These are phyloP conservation scores for Matsumyia berberina DNA, from an alignment of 2,888 invertebrate genomes.

Conservation along the genomic window DNA sequence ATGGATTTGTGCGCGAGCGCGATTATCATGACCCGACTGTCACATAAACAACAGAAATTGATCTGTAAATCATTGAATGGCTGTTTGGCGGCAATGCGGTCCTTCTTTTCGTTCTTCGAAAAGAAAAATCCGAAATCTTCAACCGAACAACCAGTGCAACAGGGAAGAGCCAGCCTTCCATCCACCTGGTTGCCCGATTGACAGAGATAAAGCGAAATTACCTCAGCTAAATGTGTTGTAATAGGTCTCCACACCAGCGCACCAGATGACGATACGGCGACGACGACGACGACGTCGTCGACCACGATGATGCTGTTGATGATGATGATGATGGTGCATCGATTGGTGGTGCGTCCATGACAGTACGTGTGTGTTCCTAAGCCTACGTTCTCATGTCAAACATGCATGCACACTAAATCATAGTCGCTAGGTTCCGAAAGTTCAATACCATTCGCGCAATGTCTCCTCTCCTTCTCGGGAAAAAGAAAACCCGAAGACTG, in stretches of 20 bases:
- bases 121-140: constrained; percentile 41
- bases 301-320: constrained; percentile 38
- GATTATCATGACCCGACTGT: constrained; percentile 78
- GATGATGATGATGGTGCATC: constrained; percentile 61
- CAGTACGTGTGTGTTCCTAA: constrained; percentile 68
- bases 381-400: constrained; percentile 73
- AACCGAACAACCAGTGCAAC: constrained; percentile 66
- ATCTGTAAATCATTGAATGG: constrained; percentile 78
- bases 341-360: constrained; percentile 68
- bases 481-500: constrained; percentile 34
- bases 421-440: constrained; percentile 56
- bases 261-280: constrained; percentile 43
- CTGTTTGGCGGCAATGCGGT: constrained; percentile 73
- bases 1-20: constrained; percentile 72
- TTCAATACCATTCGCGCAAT: constrained; percentile 55
- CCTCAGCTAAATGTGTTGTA: constrained; percentile 76
- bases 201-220: constrained; percentile 77
- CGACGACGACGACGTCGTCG: constrained; percentile 16
- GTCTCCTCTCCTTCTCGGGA: constrained; percentile 37
- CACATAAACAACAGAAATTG: constrained; percentile 79
- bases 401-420: constrained; percentile 70
- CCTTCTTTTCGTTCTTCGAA: constrained; percentile 48
- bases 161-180: constrained; percentile 66
- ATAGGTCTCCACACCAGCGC: constrained; percentile 64
- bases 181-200: constrained; percentile 76